Conservation (phyloP, 2,797 vertebrate species). For the Rhynchotus rufescens region DNA sequence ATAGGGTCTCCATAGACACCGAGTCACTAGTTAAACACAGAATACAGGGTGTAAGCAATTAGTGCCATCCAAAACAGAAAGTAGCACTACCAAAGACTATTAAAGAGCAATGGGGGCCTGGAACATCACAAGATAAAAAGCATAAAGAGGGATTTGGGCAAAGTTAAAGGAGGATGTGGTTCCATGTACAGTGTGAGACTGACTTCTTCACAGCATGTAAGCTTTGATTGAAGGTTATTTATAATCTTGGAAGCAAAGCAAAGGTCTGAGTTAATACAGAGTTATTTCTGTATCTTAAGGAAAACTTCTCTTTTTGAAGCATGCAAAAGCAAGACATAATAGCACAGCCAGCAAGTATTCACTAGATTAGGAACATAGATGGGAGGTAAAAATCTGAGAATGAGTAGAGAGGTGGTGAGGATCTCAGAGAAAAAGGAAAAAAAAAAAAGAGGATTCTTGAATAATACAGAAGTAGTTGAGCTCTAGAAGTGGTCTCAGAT, state of each 20-base stretch:
- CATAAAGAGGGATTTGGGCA: background rate
- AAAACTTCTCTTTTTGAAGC: background rate
- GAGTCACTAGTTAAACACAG: background rate
- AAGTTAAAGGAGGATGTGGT: background rate
- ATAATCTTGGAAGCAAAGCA: slow-evolving; percentile 1
- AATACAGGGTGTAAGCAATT: background rate
- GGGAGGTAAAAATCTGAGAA: background rate
- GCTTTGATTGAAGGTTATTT: background rate
- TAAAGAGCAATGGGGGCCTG: background rate
- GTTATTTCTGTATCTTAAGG: background rate
- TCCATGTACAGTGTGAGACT: background rate
- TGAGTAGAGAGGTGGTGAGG: background rate
- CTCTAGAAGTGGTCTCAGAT: background rate
- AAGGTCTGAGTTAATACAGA: background rate
- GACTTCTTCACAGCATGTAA: background rate
- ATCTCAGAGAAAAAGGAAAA: background rate
- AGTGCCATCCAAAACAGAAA: background rate
- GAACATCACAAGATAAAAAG: background rate
- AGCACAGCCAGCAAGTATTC: background rate
- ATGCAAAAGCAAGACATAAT: background rate
- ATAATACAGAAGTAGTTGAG: background rate
- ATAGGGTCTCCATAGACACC: background rate
- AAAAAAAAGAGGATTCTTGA: background rate
- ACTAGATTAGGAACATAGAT: background rate
- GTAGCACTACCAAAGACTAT: background rate